A percentile compares a stretch with the other conserved stretches of the same genome.
phyloP scores from a whole-genome alignment of 2,888 invertebrate genomes.

The Adela reaumurella region DNA sequence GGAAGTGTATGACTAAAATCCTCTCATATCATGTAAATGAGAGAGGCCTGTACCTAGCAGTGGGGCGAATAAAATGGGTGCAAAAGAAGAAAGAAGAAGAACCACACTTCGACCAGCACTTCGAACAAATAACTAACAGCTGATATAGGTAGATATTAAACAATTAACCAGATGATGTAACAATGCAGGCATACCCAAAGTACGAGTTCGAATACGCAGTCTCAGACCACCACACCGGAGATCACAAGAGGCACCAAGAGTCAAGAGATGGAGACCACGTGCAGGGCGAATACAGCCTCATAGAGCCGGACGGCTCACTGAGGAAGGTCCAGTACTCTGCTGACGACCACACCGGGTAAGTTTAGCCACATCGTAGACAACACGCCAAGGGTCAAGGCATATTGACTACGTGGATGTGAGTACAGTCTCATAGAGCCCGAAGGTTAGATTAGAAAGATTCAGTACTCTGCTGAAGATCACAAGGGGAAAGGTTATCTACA shows the following conservation, averaged over 20 bases:
- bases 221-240: slow-evolving; percentile 54
- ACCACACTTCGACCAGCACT: too few species aligned
- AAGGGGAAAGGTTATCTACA: slow-evolving; percentile 53
- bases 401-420: slow-evolving; percentile 53
- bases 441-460: slow-evolving; percentile 53
- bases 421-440: slow-evolving; percentile 57
- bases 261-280: slow-evolving; percentile 53
- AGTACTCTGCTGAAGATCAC: slow-evolving; percentile 56
- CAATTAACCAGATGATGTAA: too few species aligned
- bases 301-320: slow-evolving; percentile 54
- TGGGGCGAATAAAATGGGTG: too few species aligned
- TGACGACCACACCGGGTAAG: slow-evolving; percentile 54
- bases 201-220: slow-evolving; percentile 59
- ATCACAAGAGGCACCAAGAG: slow-evolving; percentile 53
- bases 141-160: too few species aligned
- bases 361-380: slow-evolving; percentile 56
- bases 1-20: too few species aligned
- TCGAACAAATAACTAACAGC: too few species aligned
- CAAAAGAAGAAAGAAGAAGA: too few species aligned
- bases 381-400: slow-evolving; percentile 51
- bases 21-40: too few species aligned
- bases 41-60: too few species aligned
- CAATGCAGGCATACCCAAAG: slow-evolving; percentile 53
- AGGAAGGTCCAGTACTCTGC: slow-evolving; percentile 56
- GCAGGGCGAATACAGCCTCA: slow-evolving; percentile 53